Evolutionary conservation across 2,113 vertebrate genomes (phyloP).

Genomic region (Solenodon paradoxus): DNA sequence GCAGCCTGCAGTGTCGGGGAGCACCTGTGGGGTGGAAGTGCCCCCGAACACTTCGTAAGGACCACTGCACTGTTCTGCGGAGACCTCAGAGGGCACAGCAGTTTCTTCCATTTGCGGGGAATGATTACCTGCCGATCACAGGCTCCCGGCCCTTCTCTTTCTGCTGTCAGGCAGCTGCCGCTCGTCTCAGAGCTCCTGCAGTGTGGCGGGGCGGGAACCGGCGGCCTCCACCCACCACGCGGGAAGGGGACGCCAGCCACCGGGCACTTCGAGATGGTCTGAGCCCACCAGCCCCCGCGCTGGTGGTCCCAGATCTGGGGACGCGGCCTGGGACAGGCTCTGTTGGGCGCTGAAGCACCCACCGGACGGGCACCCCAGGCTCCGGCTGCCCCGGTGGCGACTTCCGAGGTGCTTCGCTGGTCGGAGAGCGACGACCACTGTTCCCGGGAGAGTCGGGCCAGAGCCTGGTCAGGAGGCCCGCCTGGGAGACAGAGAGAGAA

Average conservation of each 20-base stretch:
- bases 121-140: not conserved
- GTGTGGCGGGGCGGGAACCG: not conserved
- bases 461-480: not conserved
- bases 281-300: not conserved
- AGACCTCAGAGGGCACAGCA: not conserved
- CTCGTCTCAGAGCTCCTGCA: not conserved
- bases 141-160: not conserved
- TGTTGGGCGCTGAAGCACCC: not conserved
- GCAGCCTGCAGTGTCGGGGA: too few relatives aligned
- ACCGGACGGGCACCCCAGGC: not conserved
- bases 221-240: not conserved
- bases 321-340: not conserved
- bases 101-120: not conserved
- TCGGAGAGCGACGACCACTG: not conserved
- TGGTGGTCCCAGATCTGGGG: not conserved
- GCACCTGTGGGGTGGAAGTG: too few relatives aligned
- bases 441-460: not conserved
- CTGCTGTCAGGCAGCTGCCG: not conserved
- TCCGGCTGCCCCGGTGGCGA: not conserved
- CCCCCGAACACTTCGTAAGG: too few relatives aligned
- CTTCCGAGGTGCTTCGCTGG: not conserved
- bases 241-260: not conserved
- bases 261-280: not conserved
- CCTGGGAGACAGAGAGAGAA: not conserved
- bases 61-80: too few relatives aligned